A percentile compares a stretch with the other conserved stretches of the same genome.
Evolutionary conservation across 2,797 vertebrate species (phyloP).

Genomic region (Trematomus bernacchii): DNA sequence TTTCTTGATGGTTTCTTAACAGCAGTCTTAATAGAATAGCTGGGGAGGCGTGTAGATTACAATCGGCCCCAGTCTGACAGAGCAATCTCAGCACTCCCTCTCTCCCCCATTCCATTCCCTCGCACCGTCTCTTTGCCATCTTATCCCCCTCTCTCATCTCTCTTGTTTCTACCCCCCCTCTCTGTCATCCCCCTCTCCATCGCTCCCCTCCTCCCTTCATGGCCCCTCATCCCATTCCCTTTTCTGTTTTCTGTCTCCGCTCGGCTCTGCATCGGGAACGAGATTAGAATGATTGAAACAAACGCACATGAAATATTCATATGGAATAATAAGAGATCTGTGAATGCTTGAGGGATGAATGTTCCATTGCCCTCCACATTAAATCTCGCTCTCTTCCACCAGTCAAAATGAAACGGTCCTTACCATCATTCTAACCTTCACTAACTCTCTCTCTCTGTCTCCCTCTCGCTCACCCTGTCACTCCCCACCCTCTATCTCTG

Average conservation of each 20-base stretch:
- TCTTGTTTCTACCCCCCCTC: conserved; percentile 55
- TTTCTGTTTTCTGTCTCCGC: conserved; percentile 78
- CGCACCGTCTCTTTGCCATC: conserved; percentile 74
- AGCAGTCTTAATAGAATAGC: conserved; percentile 87
- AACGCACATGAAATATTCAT: conserved; percentile 90
- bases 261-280: conserved; percentile 78
- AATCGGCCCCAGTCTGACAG: conserved; percentile 79
- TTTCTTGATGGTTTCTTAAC: conserved; percentile 88
- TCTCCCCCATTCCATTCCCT: conserved; percentile 61
- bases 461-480: conserved; percentile 73
- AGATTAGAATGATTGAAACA: conserved; percentile 90
- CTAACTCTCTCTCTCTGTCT: conserved; percentile 81
- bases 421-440: conserved; percentile 85
- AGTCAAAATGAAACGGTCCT: conserved; percentile 86
- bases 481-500: conserved; percentile 72
- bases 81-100: conserved; percentile 82
- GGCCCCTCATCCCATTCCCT: conserved; percentile 51
- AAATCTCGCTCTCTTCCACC: conserved; percentile 83
- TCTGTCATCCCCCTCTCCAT: conserved; percentile 19
- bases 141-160: conserved; percentile 79
- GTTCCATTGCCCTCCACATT: conserved; percentile 86
- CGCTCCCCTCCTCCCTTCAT: conserved; percentile 41
- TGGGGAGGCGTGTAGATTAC: conserved; percentile 86
- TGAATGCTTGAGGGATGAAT: conserved; percentile 86
- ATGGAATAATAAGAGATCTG: conserved; percentile 87